These are phyloP conservation scores for Lordiphosa clarofinis DNA, from an alignment of 1,140 invertebrate species.

Conservation along the genomic window DNA sequence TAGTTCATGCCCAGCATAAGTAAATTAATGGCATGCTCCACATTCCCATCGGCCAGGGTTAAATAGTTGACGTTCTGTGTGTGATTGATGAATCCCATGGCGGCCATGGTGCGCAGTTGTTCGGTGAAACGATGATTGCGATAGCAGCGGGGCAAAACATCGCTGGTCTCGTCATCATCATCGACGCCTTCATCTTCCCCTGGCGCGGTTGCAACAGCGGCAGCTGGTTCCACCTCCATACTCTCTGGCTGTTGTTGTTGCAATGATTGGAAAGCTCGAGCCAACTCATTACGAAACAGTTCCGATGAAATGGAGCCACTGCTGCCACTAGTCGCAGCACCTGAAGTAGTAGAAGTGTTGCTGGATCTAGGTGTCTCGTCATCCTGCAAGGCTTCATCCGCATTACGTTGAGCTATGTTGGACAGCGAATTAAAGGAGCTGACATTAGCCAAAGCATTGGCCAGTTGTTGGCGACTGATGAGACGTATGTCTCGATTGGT, in stretches of 20 bases:
- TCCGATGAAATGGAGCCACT: constrained; percentile 49
- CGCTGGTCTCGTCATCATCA: constrained; percentile 44
- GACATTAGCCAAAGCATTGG: constrained; percentile 62
- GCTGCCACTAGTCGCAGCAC: constrained; percentile 6
- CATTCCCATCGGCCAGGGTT: constrained; percentile 89
- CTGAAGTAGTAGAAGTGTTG: neutral
- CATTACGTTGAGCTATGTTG: constrained; percentile 71
- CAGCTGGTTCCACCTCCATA: constrained; percentile 48
- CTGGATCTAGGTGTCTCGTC: constrained; percentile 31
- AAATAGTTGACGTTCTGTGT: constrained; percentile 91
- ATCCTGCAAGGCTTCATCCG: constrained; percentile 44
- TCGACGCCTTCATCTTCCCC: constrained; percentile 2
- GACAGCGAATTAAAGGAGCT: constrained; percentile 73
- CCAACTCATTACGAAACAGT: constrained; percentile 59
- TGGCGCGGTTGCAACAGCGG: constrained; percentile 2
- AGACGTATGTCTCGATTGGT: constrained; percentile 66
- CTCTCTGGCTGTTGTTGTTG: constrained; percentile 41
- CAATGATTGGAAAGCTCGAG: constrained; percentile 57
- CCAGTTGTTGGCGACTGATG: constrained; percentile 75
- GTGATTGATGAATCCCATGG: constrained; percentile 93
- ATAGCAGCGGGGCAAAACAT: constrained; percentile 65
- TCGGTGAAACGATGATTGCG: constrained; percentile 71
- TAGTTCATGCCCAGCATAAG: constrained; percentile 82
- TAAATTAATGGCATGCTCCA: constrained; percentile 92
- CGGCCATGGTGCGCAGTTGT: constrained; percentile 91